Conservation (phyloP, 2,113 vertebrate species). For the Butastur rufipennis region DNA sequence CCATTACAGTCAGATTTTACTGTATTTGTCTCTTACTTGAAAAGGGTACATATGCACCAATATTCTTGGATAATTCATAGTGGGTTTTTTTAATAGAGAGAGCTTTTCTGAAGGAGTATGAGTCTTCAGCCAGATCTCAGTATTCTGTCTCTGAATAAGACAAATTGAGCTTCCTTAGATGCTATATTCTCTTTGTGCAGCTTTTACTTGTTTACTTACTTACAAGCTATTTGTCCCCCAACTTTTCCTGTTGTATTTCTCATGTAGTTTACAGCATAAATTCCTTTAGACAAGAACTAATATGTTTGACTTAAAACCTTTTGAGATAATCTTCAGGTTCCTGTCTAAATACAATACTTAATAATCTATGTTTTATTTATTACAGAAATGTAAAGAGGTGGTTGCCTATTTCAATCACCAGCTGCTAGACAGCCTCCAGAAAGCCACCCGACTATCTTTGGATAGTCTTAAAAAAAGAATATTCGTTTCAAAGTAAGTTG, state of each 20-base stretch:
- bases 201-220: neutral
- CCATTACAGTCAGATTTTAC: neutral
- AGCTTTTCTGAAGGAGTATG: neutral
- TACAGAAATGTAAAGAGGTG: constrained; percentile 80
- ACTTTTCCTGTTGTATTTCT: neutral
- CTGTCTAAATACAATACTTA: neutral
- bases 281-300: neutral
- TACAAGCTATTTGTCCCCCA: neutral
- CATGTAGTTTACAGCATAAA: neutral
- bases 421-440: constrained; percentile 78
- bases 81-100: neutral
- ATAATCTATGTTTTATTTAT: neutral
- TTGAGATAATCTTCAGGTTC: neutral
- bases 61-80: neutral
- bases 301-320: neutral
- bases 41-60: neutral
- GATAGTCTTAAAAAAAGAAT: constrained; percentile 80
- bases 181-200: neutral
- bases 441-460: constrained; percentile 77
- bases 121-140: neutral
- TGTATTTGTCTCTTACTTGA: neutral
- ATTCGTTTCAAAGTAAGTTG: constrained; percentile 71
- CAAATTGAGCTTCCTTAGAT: neutral
- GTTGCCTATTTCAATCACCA: constrained; percentile 76
- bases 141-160: neutral